Evolutionary conservation across 2,113 vertebrate species (phyloP).

Genomic region (Nestor notabilis): DNA sequence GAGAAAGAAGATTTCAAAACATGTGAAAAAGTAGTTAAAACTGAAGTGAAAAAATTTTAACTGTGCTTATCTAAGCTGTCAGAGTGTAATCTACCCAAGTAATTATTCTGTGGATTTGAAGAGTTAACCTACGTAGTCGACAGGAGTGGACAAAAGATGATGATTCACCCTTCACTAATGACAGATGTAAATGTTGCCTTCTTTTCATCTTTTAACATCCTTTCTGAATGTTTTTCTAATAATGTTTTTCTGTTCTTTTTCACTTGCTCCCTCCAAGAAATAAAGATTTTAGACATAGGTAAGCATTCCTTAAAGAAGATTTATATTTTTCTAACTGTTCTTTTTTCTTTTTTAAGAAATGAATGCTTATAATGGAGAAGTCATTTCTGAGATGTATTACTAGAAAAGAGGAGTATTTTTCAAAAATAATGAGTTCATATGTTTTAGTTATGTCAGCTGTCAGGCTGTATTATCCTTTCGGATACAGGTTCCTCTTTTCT

Average conservation of each 20-base stretch:
- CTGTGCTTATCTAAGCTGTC: background rate
- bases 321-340: slow-evolving; percentile 67
- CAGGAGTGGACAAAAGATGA: background rate
- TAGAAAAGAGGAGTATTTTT: slow-evolving; percentile 55
- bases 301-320: slow-evolving; percentile 79
- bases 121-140: background rate
- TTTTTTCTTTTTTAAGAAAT: slow-evolving; percentile 59
- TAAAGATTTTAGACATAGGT: slow-evolving; percentile 99
- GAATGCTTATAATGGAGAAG: slow-evolving; percentile 60
- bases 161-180: background rate
- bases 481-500: slow-evolving; percentile 26
- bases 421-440: slow-evolving; percentile 65
- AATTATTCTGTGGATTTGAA: background rate
- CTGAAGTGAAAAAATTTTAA: background rate
- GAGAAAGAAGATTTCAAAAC: background rate
- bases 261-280: slow-evolving; percentile 89
- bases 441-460: slow-evolving; percentile 63
- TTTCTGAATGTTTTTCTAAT: slow-evolving; percentile 74
- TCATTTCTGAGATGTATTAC: slow-evolving; percentile 55
- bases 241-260: slow-evolving; percentile 75
- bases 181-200: slow-evolving; percentile 42
- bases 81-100: background rate
- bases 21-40: background rate
- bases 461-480: slow-evolving; percentile 16
- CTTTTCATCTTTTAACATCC: slow-evolving; percentile 59